Conservation (phyloP, 2,888 invertebrate genomes). For the Gastrophysa polygoni region DNA sequence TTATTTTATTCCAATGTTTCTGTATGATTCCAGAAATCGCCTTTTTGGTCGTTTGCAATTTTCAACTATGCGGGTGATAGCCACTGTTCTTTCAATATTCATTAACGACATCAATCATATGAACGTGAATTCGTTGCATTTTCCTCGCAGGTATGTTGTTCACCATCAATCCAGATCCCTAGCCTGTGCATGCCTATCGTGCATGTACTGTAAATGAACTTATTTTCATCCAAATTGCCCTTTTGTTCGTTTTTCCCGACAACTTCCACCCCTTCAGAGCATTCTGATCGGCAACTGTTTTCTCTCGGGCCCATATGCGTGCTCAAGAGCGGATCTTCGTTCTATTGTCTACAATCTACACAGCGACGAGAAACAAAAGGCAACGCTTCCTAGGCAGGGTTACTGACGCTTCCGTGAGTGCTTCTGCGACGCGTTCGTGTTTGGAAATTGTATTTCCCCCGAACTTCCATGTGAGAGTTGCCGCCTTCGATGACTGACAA, state of each 20-base stretch:
- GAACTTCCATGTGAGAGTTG: slow-evolving; percentile 9
- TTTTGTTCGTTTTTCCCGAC: slow-evolving; percentile 22
- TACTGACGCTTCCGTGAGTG: slow-evolving; percentile 4
- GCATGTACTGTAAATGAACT: too few species aligned
- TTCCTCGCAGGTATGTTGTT: too few species aligned
- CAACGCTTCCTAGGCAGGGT: slow-evolving; percentile 21
- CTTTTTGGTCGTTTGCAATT: too few species aligned
- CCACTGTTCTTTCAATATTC: too few species aligned
- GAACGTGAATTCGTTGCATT: too few species aligned
- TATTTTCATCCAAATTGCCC: slow-evolving; percentile 13
- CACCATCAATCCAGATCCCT: too few species aligned
- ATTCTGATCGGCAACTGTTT: slow-evolving; percentile 13
- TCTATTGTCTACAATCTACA: slow-evolving; percentile 21
- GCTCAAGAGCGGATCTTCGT: slow-evolving; percentile 29
- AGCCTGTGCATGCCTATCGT: too few species aligned
- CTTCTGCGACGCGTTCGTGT: slow-evolving; percentile 8
- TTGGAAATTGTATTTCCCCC: slow-evolving; percentile 1
- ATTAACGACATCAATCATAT: too few species aligned
- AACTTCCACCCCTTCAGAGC: background rate
- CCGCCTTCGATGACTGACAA: slow-evolving; percentile 18
- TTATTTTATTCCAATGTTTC: too few species aligned
- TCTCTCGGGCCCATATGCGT: slow-evolving; percentile 26
- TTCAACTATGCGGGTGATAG: too few species aligned
- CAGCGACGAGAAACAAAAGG: slow-evolving; percentile 35
- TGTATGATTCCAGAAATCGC: too few species aligned